Conservation (phyloP, 2,888 invertebrate species). For the Caenorhabditis macrosperma region DNA sequence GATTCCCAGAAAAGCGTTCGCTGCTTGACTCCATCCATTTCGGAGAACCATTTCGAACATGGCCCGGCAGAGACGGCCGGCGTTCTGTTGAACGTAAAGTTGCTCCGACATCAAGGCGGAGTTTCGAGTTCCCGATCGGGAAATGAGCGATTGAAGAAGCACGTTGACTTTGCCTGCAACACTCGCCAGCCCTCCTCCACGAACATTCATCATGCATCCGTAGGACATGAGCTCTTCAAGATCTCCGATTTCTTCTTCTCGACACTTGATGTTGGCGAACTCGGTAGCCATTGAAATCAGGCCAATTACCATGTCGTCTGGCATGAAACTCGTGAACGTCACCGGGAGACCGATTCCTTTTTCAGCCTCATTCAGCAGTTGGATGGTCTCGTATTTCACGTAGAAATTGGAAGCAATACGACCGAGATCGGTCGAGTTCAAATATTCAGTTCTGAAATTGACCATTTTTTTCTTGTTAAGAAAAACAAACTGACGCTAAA, state of each 20-base stretch:
- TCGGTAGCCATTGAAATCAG: conserved; percentile 94
- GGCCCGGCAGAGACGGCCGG: conserved; percentile 69
- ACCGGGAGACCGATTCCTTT: conserved; percentile 58
- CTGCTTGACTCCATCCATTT: conserved; percentile 91
- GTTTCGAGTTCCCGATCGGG: conserved; percentile 86
- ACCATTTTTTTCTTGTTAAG: background rate
- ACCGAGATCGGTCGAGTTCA: conserved; percentile 86
- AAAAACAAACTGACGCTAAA: conserved; percentile 82
- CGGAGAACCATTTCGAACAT: conserved; percentile 85
- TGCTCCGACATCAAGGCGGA: conserved; percentile 92
- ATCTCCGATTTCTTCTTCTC: conserved; percentile 95
- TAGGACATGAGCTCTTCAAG: conserved; percentile 87
- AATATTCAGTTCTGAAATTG: conserved; percentile 72
- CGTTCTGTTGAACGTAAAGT: conserved; percentile 88
- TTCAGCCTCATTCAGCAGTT: conserved; percentile 81
- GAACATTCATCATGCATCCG: conserved; percentile 88
- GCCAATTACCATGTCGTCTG: conserved; percentile 83
- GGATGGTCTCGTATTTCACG: conserved; percentile 95
- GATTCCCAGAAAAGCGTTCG: conserved; percentile 88
- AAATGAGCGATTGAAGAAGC: conserved; percentile 83
- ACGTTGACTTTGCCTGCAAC: conserved; percentile 96
- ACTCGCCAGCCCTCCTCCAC: conserved; percentile 91
- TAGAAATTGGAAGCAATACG: conserved; percentile 98
- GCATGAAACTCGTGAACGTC: conserved; percentile 82
- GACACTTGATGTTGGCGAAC: conserved; percentile 91